Evolutionary conservation across 2,113 vertebrate genomes (phyloP), one percentile per base, ranked within the genome.

Genomic region (Mionectes macconnelli): DNA sequence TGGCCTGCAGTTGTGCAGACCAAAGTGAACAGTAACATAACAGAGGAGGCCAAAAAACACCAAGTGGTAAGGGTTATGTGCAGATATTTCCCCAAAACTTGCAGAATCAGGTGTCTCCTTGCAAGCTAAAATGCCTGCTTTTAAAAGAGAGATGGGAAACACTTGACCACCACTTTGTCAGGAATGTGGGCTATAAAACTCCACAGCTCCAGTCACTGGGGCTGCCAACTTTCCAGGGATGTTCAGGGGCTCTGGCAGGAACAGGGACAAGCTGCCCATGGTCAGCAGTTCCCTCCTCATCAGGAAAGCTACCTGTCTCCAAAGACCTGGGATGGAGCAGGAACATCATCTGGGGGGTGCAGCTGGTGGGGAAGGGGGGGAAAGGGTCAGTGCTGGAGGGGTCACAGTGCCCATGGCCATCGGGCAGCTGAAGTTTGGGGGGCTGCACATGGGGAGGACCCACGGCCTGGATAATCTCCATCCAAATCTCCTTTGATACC

Each of bases 391-490:
- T 13, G 28, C 6, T 5, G 7, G 55, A n/a, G 37, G n/a, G 21
- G 45, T 28, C 47, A 22, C 1, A 0, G 52, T 8, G 10, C 12
- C 52, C 13, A 0, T 2, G 14, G 55, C 3, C 28, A 1, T 4
- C 24, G n/a, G 24, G 22, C 17, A 39, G 30, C 12, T 77, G 40
- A n/a, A 23, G 35, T 10, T 40, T 33, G 50, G 69, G 69, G 45
- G 45, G 11, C 22, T 33, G 4, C 1, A 0, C 1, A 1, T 8
- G 68, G 64, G 62, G 57, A 44, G 3, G 12, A 50, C 8, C 49
- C 33, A 24, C 44, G 47, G 17, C 10, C 30, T 56, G 57, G 25
- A 40, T 3, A 19, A 57, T 8, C 31, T 73, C n/a, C 39, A 37
- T 8, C 30, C 1, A 4, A 73, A 14, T 6, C 37, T 60, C 37